Evolutionary conservation across 2,113 vertebrate species (phyloP), one percentile per base, ranked within the genome.

Genomic region (Callospermophilus lateralis): DNA sequence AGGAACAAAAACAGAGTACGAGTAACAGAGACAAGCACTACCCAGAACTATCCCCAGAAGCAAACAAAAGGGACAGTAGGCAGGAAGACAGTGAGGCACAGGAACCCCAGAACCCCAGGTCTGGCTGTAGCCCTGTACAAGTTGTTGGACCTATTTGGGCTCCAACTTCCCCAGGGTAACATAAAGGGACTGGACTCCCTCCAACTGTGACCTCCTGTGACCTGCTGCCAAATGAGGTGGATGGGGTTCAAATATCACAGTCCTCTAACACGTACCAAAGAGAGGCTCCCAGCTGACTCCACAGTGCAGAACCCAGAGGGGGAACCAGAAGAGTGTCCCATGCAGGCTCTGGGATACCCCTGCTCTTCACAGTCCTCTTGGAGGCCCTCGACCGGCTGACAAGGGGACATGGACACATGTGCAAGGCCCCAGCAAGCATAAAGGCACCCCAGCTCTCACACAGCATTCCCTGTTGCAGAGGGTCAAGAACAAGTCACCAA

Each of bases 401-500:
- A 0, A 58, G 80, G 53, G 48, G 4, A 45, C 20, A 2, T 39
- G 15, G 17, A 26, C 20, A 24, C 2, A 0, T 4, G 4, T 3
- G 30, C 30, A 48, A 74, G 77, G 53, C 15, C 53, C 53, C 83
- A 65, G 30, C 0, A 3, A 85, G 78, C 93, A 81, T 61, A 45
- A 17, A 53, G 55, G 58, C 42, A 63, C 7, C 32, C 67, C 28
- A 15, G 55, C 20, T 19, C 78, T 93, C 65, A 73, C 1, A 45
- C 42, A 77, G 51, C 32, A 48, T 1, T 30, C 63, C 19, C 30
- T 26, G 26, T 17, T 58, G 61, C 53, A 48, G 32, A 93, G 42
- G 30, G 72, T 39, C 55, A 16, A 74, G 42, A 76, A 87, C 0
- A 1, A 94, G 53, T 30, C n/a, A 61, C 32, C 58, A 30, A 55